These are phyloP conservation scores for Montipora capitata DNA, from an alignment of 92 coral and sea anemone genomes.

Conservation along the genomic window DNA sequence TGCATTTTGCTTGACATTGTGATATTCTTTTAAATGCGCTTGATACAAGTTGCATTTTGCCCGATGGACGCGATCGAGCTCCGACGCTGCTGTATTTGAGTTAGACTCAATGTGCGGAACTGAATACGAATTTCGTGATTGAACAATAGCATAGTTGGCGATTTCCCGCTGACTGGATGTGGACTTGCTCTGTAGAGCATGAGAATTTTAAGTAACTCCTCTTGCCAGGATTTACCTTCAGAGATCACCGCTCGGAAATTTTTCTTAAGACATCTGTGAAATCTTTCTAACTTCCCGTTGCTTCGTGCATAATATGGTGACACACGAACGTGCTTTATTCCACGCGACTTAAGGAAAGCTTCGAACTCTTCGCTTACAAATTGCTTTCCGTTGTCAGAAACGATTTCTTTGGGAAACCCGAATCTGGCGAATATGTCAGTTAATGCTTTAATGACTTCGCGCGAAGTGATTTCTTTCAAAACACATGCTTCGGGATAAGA, in stretches of 20 bases:
- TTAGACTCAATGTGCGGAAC: neutral
- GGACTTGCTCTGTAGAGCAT: slow-evolving; percentile 72
- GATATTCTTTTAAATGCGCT: neutral
- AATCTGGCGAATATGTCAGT: slow-evolving; percentile 2
- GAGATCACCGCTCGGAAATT: slow-evolving; percentile 21
- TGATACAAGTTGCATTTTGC: neutral
- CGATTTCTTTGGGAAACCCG: neutral
- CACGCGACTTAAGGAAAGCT: slow-evolving; percentile 54
- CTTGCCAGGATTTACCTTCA: slow-evolving; percentile 62
- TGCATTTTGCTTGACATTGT: slow-evolving; percentile 37
- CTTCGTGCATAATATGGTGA: slow-evolving; percentile 69
- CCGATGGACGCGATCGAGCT: neutral
- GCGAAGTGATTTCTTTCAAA: neutral
- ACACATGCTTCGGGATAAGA: neutral
- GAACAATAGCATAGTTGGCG: slow-evolving; percentile 52
- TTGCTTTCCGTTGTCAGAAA: slow-evolving; percentile 35
- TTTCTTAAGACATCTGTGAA: slow-evolving; percentile 60
- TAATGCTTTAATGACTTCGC: neutral
- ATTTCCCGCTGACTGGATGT: slow-evolving; percentile 45
- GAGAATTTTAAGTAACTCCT: slow-evolving; percentile 25
- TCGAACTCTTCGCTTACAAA: slow-evolving; percentile 69
- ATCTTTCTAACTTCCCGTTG: slow-evolving; percentile 66
- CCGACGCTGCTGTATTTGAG: neutral
- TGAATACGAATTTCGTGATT: slow-evolving; percentile 42
- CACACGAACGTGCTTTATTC: slow-evolving; percentile 61